Conservation (phyloP, 2,888 invertebrate species). For the Calliopum simillimum region DNA sequence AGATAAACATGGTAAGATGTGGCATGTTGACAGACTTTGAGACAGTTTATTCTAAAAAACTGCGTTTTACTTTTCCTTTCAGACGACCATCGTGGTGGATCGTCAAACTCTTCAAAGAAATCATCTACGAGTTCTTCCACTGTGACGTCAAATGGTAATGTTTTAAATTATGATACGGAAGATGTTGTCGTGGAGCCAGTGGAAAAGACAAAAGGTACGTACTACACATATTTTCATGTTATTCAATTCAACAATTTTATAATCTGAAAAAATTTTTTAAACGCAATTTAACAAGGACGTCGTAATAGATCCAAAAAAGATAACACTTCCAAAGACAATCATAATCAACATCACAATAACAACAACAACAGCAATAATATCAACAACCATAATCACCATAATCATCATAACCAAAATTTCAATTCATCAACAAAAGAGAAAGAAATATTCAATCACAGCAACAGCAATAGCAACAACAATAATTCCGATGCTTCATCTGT, state of each 20-base stretch:
- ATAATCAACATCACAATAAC: conserved; percentile 56
- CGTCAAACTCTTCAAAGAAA: conserved; percentile 46
- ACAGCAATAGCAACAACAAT: conserved; percentile 35
- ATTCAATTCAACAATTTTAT: background rate
- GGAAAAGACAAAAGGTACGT: conserved; percentile 61
- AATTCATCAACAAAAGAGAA: conserved; percentile 41
- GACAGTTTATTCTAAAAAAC: background rate
- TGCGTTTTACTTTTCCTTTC: background rate
- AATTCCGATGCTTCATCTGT: conserved; percentile 47
- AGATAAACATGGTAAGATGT: conserved; percentile 52
- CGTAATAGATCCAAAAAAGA: conserved; percentile 66
- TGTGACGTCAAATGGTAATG: conserved; percentile 58
- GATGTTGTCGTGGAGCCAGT: conserved; percentile 60
- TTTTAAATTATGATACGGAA: conserved; percentile 60
- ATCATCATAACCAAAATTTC: conserved; percentile 28
- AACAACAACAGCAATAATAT: conserved; percentile 44
- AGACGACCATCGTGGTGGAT: conserved; percentile 43
- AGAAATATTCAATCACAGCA: conserved; percentile 22
- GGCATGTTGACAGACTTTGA: background rate
- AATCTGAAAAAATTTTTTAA: background rate
- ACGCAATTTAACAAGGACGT: conserved; percentile 56
- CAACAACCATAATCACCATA: conserved; percentile 47
- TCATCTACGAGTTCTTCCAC: conserved; percentile 41
- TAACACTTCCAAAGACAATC: conserved; percentile 66
- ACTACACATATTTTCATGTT: background rate